Base-by-base conservation (phyloP, 2,797 vertebrate genomes). In the Semotilus atromaculatus region DNA sequence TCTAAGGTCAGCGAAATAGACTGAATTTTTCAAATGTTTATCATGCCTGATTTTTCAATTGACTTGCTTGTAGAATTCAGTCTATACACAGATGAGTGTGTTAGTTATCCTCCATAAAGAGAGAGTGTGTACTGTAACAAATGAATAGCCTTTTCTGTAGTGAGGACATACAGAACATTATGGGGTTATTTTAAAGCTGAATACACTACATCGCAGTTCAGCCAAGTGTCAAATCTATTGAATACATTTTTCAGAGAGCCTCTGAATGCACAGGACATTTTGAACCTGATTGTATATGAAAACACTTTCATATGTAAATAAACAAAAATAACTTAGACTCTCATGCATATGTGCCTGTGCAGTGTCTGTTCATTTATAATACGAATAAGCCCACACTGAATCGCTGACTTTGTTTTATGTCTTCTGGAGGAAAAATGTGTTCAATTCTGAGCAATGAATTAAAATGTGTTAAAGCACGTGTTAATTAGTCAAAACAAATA, bases 1-100 rank as follows among this genome's bases (percentile, higher is more conserved):
- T 34, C 10, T 72, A 43, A 53, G 14, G 36, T 43, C 68, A 34
- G 19, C 11, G 11, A 62, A 48, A 73, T 72, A 26, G 68, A 71
- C 51, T 23, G 16, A 14, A 29, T 82, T 62, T 64, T 13, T 64
- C n/a, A 74, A 74, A 82, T 48, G 55, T 83, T 66, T 66, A 66
- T 75, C 43, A 83, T 67, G 72, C 31, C 43, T 67, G 43, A 26
- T 67, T 66, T 66, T 80, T 66, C 7, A 8, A 14, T n/a, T 51
- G 29, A 51, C 10, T 80, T 48, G 6, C 31, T 9, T 34, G 29
- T 51, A 67, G 34, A 80, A 66, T 67, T 34, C 5, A 26, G 38
- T 77, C 36, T 64, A 45, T 64, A 62, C 1, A 64, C 36, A 64
- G 5, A 21, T 2, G 14, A 81, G 13, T 80, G 13, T 80, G 64